phyloP scores from a whole-genome alignment of 2,797 vertebrate species.

The Pyrrhura leucotis region DNA sequence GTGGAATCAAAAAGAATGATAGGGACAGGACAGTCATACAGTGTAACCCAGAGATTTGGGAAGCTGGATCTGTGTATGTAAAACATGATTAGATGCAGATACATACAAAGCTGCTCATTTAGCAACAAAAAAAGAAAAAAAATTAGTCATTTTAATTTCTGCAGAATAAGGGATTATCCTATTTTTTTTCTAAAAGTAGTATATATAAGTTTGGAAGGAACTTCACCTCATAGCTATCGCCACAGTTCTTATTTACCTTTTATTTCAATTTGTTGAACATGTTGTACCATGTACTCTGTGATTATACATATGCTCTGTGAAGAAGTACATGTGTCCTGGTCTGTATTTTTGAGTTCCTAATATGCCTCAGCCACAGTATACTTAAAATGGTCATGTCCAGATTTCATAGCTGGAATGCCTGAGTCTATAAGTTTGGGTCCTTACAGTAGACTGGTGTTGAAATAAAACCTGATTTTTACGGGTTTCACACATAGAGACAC shows the following conservation, averaged over 20 bases:
- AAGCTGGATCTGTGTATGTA: neutral
- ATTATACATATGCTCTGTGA: neutral
- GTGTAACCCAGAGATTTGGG: neutral
- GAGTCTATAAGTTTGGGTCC: neutral
- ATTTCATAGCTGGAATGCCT: neutral
- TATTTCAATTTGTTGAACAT: neutral
- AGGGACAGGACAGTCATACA: rapidly evolving
- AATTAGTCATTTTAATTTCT: neutral
- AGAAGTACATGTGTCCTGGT: neutral
- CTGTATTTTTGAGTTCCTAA: neutral
- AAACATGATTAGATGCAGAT: neutral
- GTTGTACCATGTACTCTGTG: neutral
- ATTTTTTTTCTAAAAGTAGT: neutral
- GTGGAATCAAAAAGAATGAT: neutral
- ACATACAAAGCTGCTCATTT: neutral
- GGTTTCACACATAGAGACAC: neutral
- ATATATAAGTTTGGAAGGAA: neutral
- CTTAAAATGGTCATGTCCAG: neutral
- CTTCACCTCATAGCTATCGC: neutral
- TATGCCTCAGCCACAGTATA: neutral
- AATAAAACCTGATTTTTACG: neutral
- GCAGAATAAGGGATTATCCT: neutral
- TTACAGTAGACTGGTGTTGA: neutral
- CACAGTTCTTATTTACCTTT: neutral
- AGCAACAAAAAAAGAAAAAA: neutral